Evolutionary conservation across 2,113 vertebrate species (phyloP).

Genomic region (Monopterus albus): DNA sequence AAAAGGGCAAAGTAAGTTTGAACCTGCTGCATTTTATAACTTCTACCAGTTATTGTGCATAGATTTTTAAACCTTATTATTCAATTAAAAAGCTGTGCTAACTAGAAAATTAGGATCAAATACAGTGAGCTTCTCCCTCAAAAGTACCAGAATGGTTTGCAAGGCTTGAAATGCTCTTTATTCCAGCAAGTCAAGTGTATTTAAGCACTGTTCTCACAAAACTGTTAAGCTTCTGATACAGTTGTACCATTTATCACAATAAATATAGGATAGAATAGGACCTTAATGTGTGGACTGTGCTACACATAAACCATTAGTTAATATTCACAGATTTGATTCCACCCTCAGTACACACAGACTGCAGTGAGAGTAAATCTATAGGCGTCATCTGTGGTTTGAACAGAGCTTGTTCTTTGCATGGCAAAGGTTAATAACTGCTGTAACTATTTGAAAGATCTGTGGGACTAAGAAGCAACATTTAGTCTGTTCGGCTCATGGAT

Average conservation of each 20-base stretch:
- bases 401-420: constrained; percentile 11
- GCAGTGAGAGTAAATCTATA: constrained; percentile 17
- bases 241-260: not conserved
- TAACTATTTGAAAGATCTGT: constrained; percentile 17
- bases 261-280: not conserved
- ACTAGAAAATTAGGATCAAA: not conserved
- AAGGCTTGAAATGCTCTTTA: not conserved
- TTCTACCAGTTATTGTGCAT: not conserved
- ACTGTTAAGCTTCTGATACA: not conserved
- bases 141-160: not conserved
- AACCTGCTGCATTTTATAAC: not conserved
- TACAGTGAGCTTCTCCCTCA: too few relatives aligned
- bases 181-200: not conserved
- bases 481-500: not conserved
- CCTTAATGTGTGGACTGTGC: not conserved
- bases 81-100: too few relatives aligned
- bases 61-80: not conserved
- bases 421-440: constrained; percentile 26
- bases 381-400: not conserved
- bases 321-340: constrained; percentile 13
- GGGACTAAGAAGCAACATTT: not conserved
- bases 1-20: constrained; percentile 98
- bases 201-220: not conserved
- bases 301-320: not conserved
- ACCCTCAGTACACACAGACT: constrained; percentile 38